Evolutionary conservation across 2,888 invertebrate genomes (phyloP), one percentile per base, ranked within the genome.

Genomic region (Cephalotes varians): DNA sequence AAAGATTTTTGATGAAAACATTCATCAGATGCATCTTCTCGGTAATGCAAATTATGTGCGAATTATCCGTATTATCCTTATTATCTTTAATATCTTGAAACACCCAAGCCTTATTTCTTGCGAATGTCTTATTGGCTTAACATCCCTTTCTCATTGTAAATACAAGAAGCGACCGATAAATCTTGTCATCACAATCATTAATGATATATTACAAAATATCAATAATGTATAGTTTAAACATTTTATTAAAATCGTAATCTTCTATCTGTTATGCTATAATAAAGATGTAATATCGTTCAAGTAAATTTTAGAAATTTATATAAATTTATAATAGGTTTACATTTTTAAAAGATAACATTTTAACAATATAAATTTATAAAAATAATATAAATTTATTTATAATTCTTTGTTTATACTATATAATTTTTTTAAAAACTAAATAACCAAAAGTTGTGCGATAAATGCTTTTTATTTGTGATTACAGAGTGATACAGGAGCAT

Each of bases 401-500:
- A 21, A 31, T 5, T 12, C 0, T 37, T 25, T 34, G 15, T 51
- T 71, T 1, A 18, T 37, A 37, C 1, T 54, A 25, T 21, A 51
- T 12, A 54, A 54, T 5, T 73, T 0, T 31, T 44, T 60, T 60
- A 31, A 44, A 40, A 21, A 5, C 1, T 44, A 25, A 34, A 49
- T 21, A 73, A 31, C 31, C 0, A 0, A 62, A 44, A 73, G 9
- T 31, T 44, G 10, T 60, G 4, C 2, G 31, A 5, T 49, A 47
- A 65, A 81, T 86, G 56, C 34, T 44, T 18, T 60, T 49, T 56
- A 31, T 86, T 77, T 76, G 80, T 80, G 71, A 31, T 85, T 90
- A 64, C 91, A 94, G 94, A 90, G 90, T 79, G 94, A 94, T 73
- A 85, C 88, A 40, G 92, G 91, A 76, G 85, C 90, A 81, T 94